Evolutionary conservation across 2,888 invertebrate genomes (phyloP).

Genomic region (Siphlonurus alternatus): DNA sequence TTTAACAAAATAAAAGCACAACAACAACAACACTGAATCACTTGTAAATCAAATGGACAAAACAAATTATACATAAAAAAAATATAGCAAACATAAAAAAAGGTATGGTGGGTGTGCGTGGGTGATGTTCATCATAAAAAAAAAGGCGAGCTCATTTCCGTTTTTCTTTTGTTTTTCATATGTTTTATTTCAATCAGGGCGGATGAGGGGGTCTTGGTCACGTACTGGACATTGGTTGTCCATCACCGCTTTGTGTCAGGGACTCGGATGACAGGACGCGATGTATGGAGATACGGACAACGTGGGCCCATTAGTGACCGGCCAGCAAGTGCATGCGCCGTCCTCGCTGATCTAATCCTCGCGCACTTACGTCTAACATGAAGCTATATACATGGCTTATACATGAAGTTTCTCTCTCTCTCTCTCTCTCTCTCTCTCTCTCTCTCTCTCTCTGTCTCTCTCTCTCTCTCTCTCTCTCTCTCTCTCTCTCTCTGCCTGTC

Average conservation of each 20-base stretch:
- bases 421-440: neutral
- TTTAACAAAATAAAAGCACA: too few species aligned
- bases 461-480: too few species aligned
- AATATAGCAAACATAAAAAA: neutral
- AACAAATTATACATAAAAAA: neutral
- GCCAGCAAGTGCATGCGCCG: neutral
- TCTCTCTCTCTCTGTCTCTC: neutral
- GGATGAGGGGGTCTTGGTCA: neutral
- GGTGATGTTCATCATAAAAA: neutral
- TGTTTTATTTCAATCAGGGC: neutral
- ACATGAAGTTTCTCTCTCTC: neutral
- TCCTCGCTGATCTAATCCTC: too few species aligned
- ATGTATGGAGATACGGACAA: too few species aligned
- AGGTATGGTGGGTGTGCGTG: neutral
- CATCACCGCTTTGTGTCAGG: too few species aligned
- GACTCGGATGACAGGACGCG: too few species aligned
- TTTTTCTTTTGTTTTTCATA: neutral
- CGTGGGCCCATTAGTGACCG: neutral
- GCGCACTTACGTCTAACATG: too few species aligned
- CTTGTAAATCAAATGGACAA: neutral
- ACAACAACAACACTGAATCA: too few species aligned
- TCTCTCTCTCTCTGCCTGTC: too few species aligned
- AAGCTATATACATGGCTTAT: too few species aligned
- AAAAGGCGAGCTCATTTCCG: neutral
- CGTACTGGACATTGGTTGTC: neutral